Evolutionary conservation across 2,113 vertebrate genomes (phyloP), one percentile per base, ranked within the genome.

Genomic region (Apteryx mantelli): DNA sequence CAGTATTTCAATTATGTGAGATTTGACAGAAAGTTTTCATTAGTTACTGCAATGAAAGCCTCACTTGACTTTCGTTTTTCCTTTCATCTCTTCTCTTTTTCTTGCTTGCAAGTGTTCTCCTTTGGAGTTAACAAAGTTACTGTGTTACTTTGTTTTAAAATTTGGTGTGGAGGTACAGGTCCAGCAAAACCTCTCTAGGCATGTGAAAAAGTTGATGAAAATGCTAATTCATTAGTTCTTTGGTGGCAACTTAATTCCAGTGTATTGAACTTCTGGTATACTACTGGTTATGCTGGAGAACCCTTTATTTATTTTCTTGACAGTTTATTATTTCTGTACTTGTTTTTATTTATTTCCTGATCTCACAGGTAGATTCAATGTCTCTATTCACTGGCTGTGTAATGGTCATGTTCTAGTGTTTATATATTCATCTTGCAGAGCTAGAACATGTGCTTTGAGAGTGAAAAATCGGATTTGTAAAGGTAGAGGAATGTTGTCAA

Each of bases 191-290:
- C 34, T 85, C 75, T 36, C 22, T 42, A 82, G 38, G 74, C 79
- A 13, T 63, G 50, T 77, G 88, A 34, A 76, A 93, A 73, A 82
- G 46, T 77, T 91, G 70, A 9, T 84, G 61, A 76, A 73, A 89
- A 74, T 95, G 91, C 76, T 64, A 9, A 46, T 61, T 96, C 68
- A 36, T 66, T 21, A 60, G 48, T 93, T 84, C 80, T 90, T 88
- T 70, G 73, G 60, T 81, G 36, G 21, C 44, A 30, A 40, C 75
- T 16, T 71, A 65, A 68, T 87, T 92, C 61, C 77, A 64, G 65
- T 3, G 13, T 28, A 10, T 10, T 78, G 36, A 86, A 30, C 73
- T 93, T 38, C 9, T 75, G 4, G 30, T 70, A 68, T n/a, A 42
- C 78, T 60, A 66, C 75, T 94, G 91, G 89, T 92, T 2, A 0